Evolutionary conservation across 2,888 invertebrate species (phyloP).

Genomic region (Pollenia amentaria): DNA sequence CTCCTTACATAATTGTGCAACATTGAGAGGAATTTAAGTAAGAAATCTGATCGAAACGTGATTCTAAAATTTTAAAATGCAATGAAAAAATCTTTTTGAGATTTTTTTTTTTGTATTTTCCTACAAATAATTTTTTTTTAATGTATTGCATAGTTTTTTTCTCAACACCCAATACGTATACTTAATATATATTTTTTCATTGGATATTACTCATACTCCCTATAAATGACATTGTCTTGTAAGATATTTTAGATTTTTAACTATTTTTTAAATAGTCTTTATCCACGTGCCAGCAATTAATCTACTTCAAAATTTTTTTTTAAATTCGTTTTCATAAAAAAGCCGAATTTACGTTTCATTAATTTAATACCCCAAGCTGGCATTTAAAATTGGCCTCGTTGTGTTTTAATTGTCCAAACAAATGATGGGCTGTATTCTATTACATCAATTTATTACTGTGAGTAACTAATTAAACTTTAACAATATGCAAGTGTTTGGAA

Average conservation of each 20-base stretch:
- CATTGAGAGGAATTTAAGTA: too few relatives aligned
- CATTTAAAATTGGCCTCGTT: not conserved
- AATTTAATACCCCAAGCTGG: not conserved
- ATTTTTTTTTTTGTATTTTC: too few relatives aligned
- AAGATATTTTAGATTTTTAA: not conserved
- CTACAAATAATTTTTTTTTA: too few relatives aligned
- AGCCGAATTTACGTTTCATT: constrained; percentile 2
- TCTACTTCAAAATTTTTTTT: not conserved
- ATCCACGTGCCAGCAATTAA: not conserved
- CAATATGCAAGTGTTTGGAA: not conserved
- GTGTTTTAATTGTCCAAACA: constrained; percentile 1
- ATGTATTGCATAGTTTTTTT: too few relatives aligned
- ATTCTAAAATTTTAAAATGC: too few relatives aligned
- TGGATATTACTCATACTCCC: not conserved
- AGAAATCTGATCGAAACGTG: too few relatives aligned
- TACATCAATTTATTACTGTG: constrained; percentile 56
- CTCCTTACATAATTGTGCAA: too few relatives aligned
- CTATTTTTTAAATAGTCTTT: not conserved
- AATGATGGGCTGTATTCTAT: constrained; percentile 18
- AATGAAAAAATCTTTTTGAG: too few relatives aligned
- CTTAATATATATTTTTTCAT: not conserved
- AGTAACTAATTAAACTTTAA: constrained; percentile 43
- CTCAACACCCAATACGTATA: not conserved
- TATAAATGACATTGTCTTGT: not conserved
- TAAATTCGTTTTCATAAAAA: not conserved